These are phyloP conservation scores for Ctenopoma multispine DNA, from an alignment of 2,797 vertebrate species.

Conservation along the genomic window DNA sequence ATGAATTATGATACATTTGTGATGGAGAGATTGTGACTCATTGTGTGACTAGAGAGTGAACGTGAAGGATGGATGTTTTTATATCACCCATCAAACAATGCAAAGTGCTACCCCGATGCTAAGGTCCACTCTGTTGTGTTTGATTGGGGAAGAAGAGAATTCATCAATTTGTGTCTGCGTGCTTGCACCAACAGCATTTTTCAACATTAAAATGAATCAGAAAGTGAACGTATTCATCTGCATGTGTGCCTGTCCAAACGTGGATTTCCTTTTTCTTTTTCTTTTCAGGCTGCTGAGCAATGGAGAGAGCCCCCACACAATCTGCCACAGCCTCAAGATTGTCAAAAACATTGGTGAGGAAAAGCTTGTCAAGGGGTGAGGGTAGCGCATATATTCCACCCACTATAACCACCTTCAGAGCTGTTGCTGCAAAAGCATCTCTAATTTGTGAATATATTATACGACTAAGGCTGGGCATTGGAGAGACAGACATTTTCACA, in stretches of 20 bases:
- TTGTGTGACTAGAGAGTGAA: background rate
- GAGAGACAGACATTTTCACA: background rate
- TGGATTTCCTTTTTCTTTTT: slow-evolving; percentile 8
- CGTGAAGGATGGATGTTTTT: slow-evolving; percentile 11
- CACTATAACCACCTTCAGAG: slow-evolving; percentile 14
- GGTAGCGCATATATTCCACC: slow-evolving; percentile 14
- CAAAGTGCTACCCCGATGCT: background rate
- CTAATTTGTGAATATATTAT: slow-evolving; percentile 8
- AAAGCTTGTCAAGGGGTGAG: slow-evolving; percentile 11
- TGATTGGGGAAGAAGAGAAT: background rate
- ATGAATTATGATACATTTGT: background rate
- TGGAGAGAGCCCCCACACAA: slow-evolving; percentile 60
- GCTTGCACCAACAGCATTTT: background rate
- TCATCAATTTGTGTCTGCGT: slow-evolving; percentile 3
- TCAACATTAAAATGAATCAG: background rate
- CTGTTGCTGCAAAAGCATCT: slow-evolving; percentile 9
- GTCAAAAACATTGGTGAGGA: slow-evolving; percentile 82
- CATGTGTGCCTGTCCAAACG: slow-evolving; percentile 9
- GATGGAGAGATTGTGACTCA: background rate
- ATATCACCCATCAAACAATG: slow-evolving; percentile 7
- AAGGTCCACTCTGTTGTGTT: background rate
- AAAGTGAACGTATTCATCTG: background rate
- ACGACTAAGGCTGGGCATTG: background rate
- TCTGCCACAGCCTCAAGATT: slow-evolving; percentile 77
- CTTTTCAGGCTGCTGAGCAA: slow-evolving; percentile 74